phyloP scores from a whole-genome alignment of 2,888 invertebrate genomes.

The Eudasyphora cyanicolor region DNA sequence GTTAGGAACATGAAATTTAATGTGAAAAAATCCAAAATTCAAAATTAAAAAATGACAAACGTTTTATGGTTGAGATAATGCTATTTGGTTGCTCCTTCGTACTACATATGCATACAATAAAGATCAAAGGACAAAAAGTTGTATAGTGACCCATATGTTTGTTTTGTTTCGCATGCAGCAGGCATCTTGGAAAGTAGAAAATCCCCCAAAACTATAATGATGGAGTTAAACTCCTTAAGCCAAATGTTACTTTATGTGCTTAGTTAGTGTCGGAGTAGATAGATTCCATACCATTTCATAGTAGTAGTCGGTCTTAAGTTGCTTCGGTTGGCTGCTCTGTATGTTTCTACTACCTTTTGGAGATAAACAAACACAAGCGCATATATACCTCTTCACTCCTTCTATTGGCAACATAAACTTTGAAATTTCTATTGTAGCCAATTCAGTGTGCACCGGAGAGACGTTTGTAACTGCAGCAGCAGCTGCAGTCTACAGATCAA shows the following conservation, averaged over 20 bases:
- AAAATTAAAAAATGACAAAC: no score
- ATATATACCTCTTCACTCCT: not conserved
- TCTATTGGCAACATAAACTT: not conserved
- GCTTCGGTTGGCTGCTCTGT: no score
- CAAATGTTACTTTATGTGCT: conserved; percentile 49
- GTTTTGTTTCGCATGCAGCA: not conserved
- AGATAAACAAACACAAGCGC: not conserved
- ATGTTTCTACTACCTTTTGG: conserved; percentile 16
- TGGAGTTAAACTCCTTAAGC: conserved; percentile 57
- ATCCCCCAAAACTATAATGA: conserved; percentile 38
- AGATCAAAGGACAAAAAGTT: no score
- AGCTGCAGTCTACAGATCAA: not conserved
- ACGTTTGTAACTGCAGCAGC: not conserved
- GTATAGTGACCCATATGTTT: no score
- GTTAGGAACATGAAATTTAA: no score
- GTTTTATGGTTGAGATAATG: no score
- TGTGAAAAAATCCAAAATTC: no score
- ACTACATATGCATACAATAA: no score
- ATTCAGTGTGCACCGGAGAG: not conserved
- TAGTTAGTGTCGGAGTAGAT: conserved; percentile 30
- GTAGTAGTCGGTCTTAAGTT: not conserved
- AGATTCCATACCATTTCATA: not conserved
- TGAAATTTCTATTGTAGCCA: not conserved
- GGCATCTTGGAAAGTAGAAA: conserved; percentile 8
- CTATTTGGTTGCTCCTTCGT: no score